A percentile compares a stretch with the other conserved stretches of the same genome.
phyloP scores from a whole-genome alignment of 2,797 vertebrate species.

The Helicolenus hilgendorfi region DNA sequence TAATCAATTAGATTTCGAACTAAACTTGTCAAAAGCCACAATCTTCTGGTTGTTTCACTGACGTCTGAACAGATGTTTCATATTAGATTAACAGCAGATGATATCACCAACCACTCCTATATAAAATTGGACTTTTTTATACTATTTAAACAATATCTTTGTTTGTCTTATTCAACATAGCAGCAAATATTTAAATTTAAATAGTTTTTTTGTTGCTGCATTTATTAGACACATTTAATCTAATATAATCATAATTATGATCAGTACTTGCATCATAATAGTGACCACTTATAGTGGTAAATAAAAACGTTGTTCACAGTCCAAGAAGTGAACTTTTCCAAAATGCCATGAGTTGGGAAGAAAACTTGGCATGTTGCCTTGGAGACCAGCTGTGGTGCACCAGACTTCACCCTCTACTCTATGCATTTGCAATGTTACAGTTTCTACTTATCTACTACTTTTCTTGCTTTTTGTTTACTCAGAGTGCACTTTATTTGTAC shows the following conservation, averaged over 20 bases:
- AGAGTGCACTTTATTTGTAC: not conserved
- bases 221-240: not conserved
- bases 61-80: not conserved
- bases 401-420: not conserved
- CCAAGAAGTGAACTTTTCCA: slow-evolving; percentile 29
- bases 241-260: not conserved
- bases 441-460: slow-evolving; percentile 3
- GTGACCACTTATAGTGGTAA: slow-evolving; percentile 17
- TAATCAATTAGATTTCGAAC: not conserved
- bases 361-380: slow-evolving; percentile 50
- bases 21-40: not conserved
- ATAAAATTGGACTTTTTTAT: not conserved
- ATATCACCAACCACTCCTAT: not conserved
- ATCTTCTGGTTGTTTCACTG: not conserved
- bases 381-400: slow-evolving; percentile 60
- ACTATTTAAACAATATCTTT: not conserved
- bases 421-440: not conserved
- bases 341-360: slow-evolving; percentile 1
- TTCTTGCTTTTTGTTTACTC: slow-evolving; percentile 7
- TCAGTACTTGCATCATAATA: slow-evolving; percentile 42
- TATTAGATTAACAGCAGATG: not conserved
- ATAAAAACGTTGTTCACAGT: slow-evolving; percentile 26
- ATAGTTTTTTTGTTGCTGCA: not conserved
- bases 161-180: not conserved
- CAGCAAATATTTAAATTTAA: not conserved